phyloP scores from a whole-genome alignment of 2,797 vertebrate species.

The Coilia nasus region DNA sequence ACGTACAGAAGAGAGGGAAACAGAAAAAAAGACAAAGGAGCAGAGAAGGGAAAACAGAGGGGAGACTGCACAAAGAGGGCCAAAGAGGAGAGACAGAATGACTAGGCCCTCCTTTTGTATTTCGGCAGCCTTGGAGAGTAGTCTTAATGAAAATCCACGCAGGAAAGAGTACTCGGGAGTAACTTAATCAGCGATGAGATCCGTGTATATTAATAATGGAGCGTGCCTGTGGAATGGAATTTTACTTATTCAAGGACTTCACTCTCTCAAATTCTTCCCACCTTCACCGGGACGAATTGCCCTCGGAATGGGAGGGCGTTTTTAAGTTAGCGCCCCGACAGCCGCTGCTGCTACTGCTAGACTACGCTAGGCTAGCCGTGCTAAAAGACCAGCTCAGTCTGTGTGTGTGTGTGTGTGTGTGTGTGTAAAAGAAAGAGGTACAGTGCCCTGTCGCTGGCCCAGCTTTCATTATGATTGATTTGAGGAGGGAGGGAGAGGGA shows the following conservation, averaged over 20 bases:
- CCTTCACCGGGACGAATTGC: conserved; percentile 62
- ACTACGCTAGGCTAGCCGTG: background rate
- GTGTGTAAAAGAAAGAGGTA: background rate
- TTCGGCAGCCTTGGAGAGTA: conserved; percentile 33
- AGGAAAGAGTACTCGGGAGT: conserved; percentile 76
- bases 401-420: background rate
- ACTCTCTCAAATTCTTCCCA: conserved; percentile 71
- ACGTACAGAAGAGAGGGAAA: background rate
- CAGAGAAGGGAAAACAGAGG: background rate
- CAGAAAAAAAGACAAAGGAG: background rate
- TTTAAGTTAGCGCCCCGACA: background rate
- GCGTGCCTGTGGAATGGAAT: conserved; percentile 78
- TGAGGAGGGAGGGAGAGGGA: conserved; percentile 23
- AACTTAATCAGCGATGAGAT: conserved; percentile 82
- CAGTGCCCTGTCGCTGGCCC: conserved; percentile 3
- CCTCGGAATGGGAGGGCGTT: background rate
- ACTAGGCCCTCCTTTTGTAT: conserved; percentile 46
- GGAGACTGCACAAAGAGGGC: background rate
- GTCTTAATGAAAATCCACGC: conserved; percentile 81
- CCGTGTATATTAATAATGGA: conserved; percentile 83
- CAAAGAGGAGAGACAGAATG: conserved; percentile 47
- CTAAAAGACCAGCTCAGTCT: conserved; percentile 10
- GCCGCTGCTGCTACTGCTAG: background rate
- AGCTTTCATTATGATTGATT: conserved; percentile 57
- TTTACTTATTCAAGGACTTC: conserved; percentile 83